Evolutionary conservation across 2,113 vertebrate genomes (phyloP).

Genomic region (Brachionichthys hirsutus): DNA sequence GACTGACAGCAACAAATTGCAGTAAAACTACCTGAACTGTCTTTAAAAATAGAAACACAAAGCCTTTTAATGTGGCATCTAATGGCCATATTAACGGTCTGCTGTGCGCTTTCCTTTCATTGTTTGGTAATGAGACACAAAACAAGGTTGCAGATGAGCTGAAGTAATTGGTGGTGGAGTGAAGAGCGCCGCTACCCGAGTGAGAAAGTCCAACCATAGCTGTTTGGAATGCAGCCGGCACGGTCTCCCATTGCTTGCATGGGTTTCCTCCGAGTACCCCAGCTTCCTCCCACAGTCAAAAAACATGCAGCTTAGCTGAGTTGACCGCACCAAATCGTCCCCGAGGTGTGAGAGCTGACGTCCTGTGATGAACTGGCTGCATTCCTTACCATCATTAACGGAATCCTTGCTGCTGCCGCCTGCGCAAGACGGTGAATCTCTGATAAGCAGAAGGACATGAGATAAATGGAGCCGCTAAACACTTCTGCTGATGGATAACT

Average conservation of each 20-base stretch:
- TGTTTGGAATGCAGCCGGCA: too few species aligned
- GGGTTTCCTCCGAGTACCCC: too few species aligned
- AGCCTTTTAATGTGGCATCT: slow-evolving; percentile 21
- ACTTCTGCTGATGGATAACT: slow-evolving; percentile 46
- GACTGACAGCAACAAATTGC: slow-evolving; percentile 15
- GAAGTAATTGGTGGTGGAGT: too few species aligned
- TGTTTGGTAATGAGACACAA: slow-evolving; percentile 13
- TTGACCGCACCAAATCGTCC: too few species aligned
- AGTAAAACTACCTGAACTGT: slow-evolving; percentile 15
- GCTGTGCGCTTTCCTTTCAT: slow-evolving; percentile 11
- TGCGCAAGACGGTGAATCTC: slow-evolving; percentile 39
- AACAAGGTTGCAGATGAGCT: slow-evolving; percentile 7
- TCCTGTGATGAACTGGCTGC: too few species aligned
- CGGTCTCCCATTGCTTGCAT: too few species aligned
- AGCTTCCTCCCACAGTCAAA: too few species aligned
- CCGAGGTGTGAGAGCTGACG: too few species aligned
- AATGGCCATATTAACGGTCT: slow-evolving; percentile 12
- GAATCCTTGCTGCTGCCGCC: slow-evolving; percentile 20
- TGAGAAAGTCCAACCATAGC: too few species aligned
- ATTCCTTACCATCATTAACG: neutral
- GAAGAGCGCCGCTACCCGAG: too few species aligned
- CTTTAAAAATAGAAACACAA: slow-evolving; percentile 11
- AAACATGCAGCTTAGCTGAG: too few species aligned
- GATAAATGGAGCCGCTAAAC: slow-evolving; percentile 39
- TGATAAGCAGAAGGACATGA: slow-evolving; percentile 19